Percentiles rank a stretch among this genome's conserved stretches.
Conservation (phyloP, 2,888 invertebrate genomes). For the Lithophane leautieri region DNA sequence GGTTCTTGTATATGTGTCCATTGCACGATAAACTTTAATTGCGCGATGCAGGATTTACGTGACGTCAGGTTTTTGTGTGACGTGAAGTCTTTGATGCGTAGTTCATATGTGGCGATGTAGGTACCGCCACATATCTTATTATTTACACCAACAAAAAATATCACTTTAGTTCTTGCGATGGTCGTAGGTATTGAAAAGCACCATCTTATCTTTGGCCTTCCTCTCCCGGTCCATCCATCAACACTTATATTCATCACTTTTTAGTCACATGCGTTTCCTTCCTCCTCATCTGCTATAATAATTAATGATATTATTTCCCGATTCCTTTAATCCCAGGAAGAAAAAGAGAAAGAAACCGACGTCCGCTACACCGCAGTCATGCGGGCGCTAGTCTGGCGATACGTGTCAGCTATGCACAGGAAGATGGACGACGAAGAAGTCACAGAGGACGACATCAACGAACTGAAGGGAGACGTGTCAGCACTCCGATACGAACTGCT, state of each 20-base stretch:
- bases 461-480: conserved; percentile 98
- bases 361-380: conserved; percentile 95
- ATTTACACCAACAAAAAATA: background rate
- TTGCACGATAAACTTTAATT: no score
- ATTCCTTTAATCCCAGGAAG: conserved; percentile 78
- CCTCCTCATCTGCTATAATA: no score
- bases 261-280: no score
- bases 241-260: no score
- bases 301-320: background rate
- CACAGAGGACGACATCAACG: conserved; percentile 97
- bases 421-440: conserved; percentile 95
- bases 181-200: background rate
- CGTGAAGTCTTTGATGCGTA: no score
- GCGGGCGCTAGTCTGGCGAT: conserved; percentile 97
- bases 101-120: no score
- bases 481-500: conserved; percentile 97
- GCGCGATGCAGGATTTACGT: no score
- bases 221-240: no score
- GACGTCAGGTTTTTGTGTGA: no score
- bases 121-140: no score
- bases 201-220: no score
- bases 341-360: conserved; percentile 92
- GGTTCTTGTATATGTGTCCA: no score
- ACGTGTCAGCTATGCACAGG: conserved; percentile 96
- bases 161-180: background rate